Base-by-base conservation (phyloP, 2,113 vertebrate species). In the Uropsilus gracilis region DNA sequence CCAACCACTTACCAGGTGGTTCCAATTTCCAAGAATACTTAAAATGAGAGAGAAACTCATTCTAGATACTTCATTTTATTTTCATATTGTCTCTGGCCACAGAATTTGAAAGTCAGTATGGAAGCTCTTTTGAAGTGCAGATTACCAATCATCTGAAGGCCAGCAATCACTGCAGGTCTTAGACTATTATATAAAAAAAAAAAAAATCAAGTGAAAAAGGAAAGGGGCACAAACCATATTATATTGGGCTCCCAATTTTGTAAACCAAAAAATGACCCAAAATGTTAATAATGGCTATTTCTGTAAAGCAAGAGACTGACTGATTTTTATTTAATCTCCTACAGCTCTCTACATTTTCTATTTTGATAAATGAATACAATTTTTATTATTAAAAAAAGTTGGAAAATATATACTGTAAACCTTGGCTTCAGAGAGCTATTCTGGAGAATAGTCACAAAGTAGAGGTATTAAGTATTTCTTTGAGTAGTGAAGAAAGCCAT, bases 11-110 rank as follows among this genome's bases (percentile, higher is more conserved):
- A 64, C 93, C 86, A 94, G 95, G 95, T 95, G 93, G 93, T 95
- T 96, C 90, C 94, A 97, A 96, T 97, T 96, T 96, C 92, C 9
- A 2, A 95, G 96, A 94, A 95, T 42, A 91, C 89, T 97, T 92
- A 87, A 82, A 77, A 48, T 68, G 55, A 95, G 63, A 69, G 80
- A 94, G 83, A 90, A 66, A 91, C 78, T 92, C 75, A 83, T 69
- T 95, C 57, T 92, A 86, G 73, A 77, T 34, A 78, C 53, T 89
- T 86, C 53, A 39, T 89, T 94, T 82, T 95, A 89, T 89, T 90
- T 95, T 82, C 94, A 75, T 77, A 84, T 77, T 95, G 91, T 95
- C 95, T 95, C 91, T 95, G 86, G 59, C 93, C 78, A 84, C 86
- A 89, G 91, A 92, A 81, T 26, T 75, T 26, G 39, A 39, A 39